A percentile compares a stretch with the other conserved stretches of the same genome.
phyloP scores from a whole-genome alignment of 2,888 invertebrate genomes.

The Eremobia ochroleuca region DNA sequence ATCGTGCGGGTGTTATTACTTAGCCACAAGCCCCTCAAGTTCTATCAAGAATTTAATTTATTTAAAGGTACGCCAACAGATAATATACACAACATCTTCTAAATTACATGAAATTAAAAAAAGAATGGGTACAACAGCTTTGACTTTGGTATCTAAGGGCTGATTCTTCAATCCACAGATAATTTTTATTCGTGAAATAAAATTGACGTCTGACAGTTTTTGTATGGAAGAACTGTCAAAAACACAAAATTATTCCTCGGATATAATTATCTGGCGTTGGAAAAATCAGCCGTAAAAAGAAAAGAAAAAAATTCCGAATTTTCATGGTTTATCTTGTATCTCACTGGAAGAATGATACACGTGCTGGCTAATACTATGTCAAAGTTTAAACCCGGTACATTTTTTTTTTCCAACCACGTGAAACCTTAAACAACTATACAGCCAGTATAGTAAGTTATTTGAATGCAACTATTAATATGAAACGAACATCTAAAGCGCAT shows the following conservation, averaged over 20 bases:
- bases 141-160: background rate
- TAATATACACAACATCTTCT: background rate
- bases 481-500: constrained; percentile 49
- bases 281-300: too few relatives aligned
- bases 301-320: background rate
- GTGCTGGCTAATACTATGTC: background rate
- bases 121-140: too few relatives aligned
- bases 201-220: too few relatives aligned
- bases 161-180: too few relatives aligned
- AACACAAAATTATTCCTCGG: too few relatives aligned
- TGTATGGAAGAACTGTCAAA: too few relatives aligned
- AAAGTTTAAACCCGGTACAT: constrained; percentile 5
- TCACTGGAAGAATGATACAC: background rate
- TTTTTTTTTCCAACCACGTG: constrained; percentile 16
- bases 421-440: constrained; percentile 14
- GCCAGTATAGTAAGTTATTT: constrained; percentile 4
- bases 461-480: constrained; percentile 26
- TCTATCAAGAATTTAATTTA: background rate
- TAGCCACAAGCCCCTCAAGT: too few relatives aligned
- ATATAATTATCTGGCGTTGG: too few relatives aligned
- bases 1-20: too few relatives aligned
- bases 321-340: background rate
- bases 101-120: too few relatives aligned
- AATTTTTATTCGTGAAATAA: too few relatives aligned
- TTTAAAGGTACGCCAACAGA: too few relatives aligned